These are phyloP conservation scores for Octodonta nipae DNA, from an alignment of 2,888 invertebrate genomes.

Conservation along the genomic window DNA sequence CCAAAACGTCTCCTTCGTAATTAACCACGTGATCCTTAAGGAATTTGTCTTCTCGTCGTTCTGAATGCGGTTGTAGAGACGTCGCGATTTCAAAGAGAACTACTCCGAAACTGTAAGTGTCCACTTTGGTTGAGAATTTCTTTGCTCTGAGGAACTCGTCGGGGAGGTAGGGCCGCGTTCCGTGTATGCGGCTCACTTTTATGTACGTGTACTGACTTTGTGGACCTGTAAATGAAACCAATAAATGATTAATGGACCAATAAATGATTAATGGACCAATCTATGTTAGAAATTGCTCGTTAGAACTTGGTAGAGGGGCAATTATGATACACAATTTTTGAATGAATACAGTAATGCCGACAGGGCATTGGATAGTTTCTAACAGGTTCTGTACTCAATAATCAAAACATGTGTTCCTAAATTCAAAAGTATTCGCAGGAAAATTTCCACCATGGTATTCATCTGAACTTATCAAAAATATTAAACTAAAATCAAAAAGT, in stretches of 20 bases:
- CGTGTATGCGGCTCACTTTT: constrained; percentile 68
- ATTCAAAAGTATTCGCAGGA: no score
- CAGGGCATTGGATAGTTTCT: no score
- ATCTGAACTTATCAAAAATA: no score
- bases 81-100: constrained; percentile 75
- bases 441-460: no score
- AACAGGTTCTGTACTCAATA: no score
- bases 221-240: constrained; percentile 39
- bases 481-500: no score
- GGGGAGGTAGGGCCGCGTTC: constrained; percentile 87
- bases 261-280: no score
- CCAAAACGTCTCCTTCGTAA: constrained; percentile 30
- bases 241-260: no score
- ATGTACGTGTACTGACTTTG: constrained; percentile 49
- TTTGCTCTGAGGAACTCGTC: constrained; percentile 70
- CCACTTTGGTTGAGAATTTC: constrained; percentile 78
- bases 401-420: no score
- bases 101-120: constrained; percentile 88
- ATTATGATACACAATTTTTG: neutral
- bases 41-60: constrained; percentile 39
- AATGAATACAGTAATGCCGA: no score
- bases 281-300: no score
- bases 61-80: constrained; percentile 49
- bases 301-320: no score
- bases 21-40: constrained; percentile 48